Conservation (phyloP, 2,888 invertebrate genomes). For the Melieria picta region DNA sequence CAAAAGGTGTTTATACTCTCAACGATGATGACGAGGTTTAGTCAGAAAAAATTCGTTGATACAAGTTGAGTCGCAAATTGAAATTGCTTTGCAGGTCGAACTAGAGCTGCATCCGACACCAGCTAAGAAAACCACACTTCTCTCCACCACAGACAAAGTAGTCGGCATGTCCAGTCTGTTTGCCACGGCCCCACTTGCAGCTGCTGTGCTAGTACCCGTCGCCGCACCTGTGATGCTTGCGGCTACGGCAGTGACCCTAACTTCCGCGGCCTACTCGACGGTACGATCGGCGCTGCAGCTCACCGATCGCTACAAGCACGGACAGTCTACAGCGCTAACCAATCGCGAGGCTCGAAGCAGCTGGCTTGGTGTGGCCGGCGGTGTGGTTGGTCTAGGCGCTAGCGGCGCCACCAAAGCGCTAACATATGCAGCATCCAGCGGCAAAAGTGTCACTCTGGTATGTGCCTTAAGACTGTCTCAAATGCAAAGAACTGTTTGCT, state of each 20-base stretch:
- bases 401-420: slow-evolving; percentile 51
- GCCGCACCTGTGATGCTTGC: slow-evolving; percentile 49
- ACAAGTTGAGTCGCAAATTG: not conserved
- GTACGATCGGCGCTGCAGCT: slow-evolving; percentile 51
- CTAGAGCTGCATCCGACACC: slow-evolving; percentile 52
- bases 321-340: slow-evolving; percentile 52
- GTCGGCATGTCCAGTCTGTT: not conserved
- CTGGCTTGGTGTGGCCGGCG: slow-evolving; percentile 54
- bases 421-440: slow-evolving; percentile 48
- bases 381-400: slow-evolving; percentile 51
- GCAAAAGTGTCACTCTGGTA: slow-evolving; percentile 52
- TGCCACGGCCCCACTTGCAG: slow-evolving; percentile 41
- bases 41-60: not conserved
- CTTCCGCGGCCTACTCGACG: slow-evolving; percentile 49
- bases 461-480: slow-evolving; percentile 25
- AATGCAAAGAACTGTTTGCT: not conserved
- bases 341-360: slow-evolving; percentile 52
- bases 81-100: slow-evolving; percentile 40
- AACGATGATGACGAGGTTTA: slow-evolving; percentile 34
- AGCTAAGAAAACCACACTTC: not conserved
- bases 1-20: slow-evolving; percentile 62
- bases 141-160: not conserved
- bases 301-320: slow-evolving; percentile 53
- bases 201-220: slow-evolving; percentile 44
- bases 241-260: slow-evolving; percentile 45